A percentile compares a stretch with the other conserved stretches of the same genome.
phyloP scores from a whole-genome alignment of 2,797 vertebrate species.

The Tragopan temminckii region DNA sequence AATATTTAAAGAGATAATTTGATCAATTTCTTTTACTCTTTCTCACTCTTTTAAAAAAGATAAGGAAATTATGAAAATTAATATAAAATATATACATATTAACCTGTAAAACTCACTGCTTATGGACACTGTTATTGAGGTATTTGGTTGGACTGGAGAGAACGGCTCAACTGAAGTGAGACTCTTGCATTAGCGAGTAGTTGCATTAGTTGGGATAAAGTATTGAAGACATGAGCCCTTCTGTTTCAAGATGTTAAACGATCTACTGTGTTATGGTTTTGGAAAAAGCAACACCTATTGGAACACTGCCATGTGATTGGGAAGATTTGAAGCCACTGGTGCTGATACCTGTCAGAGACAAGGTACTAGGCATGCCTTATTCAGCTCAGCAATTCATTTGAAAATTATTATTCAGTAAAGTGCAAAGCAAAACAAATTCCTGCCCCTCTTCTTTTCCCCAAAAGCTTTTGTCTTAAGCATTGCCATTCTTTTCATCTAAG shows the following conservation, averaged over 20 bases:
- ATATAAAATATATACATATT: neutral
- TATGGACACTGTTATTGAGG: neutral
- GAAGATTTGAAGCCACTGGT: neutral
- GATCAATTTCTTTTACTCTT: neutral
- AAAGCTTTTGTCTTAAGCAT: slow-evolving; percentile 43
- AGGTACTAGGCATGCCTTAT: neutral
- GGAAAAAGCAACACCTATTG: neutral
- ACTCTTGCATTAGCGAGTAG: no score
- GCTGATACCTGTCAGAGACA: neutral
- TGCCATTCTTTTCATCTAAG: slow-evolving; percentile 38
- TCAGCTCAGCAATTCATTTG: neutral
- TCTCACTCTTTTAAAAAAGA: neutral
- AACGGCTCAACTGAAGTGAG: neutral
- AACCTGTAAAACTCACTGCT: neutral
- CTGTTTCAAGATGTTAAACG: neutral
- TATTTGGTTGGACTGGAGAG: neutral
- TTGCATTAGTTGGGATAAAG: neutral
- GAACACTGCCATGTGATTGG: neutral
- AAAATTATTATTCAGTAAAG: slow-evolving; percentile 27
- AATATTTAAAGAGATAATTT: neutral
- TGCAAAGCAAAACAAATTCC: slow-evolving; percentile 11
- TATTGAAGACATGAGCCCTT: neutral
- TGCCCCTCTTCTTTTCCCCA: slow-evolving; percentile 27
- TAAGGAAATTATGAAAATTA: neutral
- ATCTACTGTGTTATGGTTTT: neutral